A percentile compares a stretch with the other conserved stretches of the same genome.
Conservation (phyloP, 37 sponge, comb jelly and placozoan genomes). For the Petrosia ficiformis region DNA sequence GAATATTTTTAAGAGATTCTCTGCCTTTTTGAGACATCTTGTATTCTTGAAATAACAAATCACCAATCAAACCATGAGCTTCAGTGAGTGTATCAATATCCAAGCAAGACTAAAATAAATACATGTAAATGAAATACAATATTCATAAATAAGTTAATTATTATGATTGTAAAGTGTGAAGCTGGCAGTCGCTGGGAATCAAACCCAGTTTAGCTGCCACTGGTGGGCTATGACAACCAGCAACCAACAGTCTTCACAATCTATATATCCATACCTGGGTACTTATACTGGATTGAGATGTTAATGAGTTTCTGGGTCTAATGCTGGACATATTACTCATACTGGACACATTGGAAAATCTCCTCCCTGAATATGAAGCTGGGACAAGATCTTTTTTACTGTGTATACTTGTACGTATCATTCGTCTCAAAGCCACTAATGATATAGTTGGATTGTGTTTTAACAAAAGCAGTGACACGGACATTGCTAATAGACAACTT, state of each 20-base stretch:
- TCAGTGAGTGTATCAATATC: slow-evolving; percentile 42
- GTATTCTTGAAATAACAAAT: slow-evolving; percentile 42
- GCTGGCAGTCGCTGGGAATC: too few relatives aligned
- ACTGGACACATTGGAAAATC: not conserved
- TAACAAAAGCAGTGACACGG: slow-evolving; percentile 14
- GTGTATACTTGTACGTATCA: not conserved
- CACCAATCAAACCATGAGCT: slow-evolving; percentile 56
- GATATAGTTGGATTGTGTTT: slow-evolving; percentile 7
- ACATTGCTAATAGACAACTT: slow-evolving; percentile 22
- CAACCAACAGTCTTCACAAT: not conserved
- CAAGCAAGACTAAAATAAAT: not conserved
- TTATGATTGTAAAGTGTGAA: too few relatives aligned
- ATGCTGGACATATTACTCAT: not conserved
- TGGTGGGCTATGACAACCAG: not conserved
- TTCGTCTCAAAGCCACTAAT: not conserved
- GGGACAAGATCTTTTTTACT: not conserved
- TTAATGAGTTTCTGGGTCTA: not conserved
- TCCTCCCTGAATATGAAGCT: not conserved
- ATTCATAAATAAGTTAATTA: too few relatives aligned
- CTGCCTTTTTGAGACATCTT: not conserved
- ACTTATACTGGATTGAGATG: slow-evolving; percentile 2
- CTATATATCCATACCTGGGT: not conserved
- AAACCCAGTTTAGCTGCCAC: too few relatives aligned
- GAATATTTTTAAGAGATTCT: slow-evolving; percentile 37
- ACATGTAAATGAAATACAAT: not conserved